Conservation (phyloP, 2,888 invertebrate genomes). For the Cephus rjabovi region DNA sequence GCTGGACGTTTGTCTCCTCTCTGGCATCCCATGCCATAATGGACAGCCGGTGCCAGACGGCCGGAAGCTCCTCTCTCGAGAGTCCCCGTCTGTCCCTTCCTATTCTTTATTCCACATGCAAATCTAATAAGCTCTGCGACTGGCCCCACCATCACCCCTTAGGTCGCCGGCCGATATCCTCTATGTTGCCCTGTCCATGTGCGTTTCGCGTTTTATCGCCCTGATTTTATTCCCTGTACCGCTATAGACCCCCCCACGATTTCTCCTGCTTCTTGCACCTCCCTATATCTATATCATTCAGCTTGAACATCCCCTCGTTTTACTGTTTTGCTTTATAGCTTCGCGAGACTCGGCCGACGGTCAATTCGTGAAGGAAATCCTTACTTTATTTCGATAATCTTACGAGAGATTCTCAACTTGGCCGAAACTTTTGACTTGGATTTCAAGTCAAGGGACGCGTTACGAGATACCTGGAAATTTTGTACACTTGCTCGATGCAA, state of each 20-base stretch:
- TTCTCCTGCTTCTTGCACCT: background rate
- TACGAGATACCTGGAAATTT: background rate
- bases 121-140: conserved; percentile 7
- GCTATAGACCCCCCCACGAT: background rate
- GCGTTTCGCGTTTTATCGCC: conserved; percentile 7
- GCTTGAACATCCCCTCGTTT: background rate
- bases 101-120: conserved; percentile 9
- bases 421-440: background rate
- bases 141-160: background rate
- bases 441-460: background rate
- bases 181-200: background rate
- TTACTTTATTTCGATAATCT: background rate
- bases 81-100: background rate
- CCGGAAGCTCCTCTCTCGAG: background rate
- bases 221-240: conserved; percentile 1
- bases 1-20: background rate
- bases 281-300: background rate
- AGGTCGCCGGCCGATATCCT: conserved; percentile 3
- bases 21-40: background rate
- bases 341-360: background rate
- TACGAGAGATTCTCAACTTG: background rate
- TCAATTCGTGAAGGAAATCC: background rate
- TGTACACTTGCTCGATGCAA: background rate
- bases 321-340: background rate
- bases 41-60: conserved; percentile 4